Evolutionary conservation across 2,888 invertebrate genomes (phyloP).

Genomic region (Macropis europaea): DNA sequence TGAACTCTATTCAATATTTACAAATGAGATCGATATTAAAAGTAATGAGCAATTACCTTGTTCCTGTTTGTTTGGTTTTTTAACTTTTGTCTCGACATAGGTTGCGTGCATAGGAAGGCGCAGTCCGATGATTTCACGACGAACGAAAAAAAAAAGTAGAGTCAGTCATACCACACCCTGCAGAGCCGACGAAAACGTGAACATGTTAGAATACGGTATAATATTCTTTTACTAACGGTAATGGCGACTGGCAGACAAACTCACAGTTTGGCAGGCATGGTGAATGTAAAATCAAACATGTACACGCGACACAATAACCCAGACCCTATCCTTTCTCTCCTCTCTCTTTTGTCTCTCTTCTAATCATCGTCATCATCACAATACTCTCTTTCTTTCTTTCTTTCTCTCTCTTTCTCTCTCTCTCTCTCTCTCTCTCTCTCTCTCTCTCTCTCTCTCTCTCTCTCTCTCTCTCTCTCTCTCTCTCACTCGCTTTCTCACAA

Average conservation of each 20-base stretch:
- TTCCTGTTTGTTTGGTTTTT: constrained; percentile 39
- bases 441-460: constrained; percentile 12
- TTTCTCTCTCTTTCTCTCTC: constrained; percentile 24
- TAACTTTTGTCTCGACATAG: constrained; percentile 41
- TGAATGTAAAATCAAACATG: constrained; percentile 65
- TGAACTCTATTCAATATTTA: constrained; percentile 66
- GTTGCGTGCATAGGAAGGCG: constrained; percentile 70
- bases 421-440: no score
- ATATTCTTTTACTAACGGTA: constrained; percentile 54
- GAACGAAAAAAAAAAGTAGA: constrained; percentile 49
- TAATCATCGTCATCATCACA: no score
- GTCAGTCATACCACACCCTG: constrained; percentile 68
- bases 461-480: constrained; percentile 43
- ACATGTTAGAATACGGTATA: constrained; percentile 59
- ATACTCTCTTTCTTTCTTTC: constrained; percentile 9
- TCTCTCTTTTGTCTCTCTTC: no score
- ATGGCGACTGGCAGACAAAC: constrained; percentile 76
- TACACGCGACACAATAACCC: constrained; percentile 64
- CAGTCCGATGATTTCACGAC: constrained; percentile 59
- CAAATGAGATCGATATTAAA: constrained; percentile 73
- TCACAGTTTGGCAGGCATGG: constrained; percentile 77
- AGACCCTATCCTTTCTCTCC: constrained; percentile 54
- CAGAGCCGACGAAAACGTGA: constrained; percentile 65
- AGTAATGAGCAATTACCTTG: constrained; percentile 70
- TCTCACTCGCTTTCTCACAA: constrained; percentile 45